These are phyloP conservation scores for Apodemia zela DNA, from an alignment of 2,888 invertebrate genomes.

Conservation along the genomic window DNA sequence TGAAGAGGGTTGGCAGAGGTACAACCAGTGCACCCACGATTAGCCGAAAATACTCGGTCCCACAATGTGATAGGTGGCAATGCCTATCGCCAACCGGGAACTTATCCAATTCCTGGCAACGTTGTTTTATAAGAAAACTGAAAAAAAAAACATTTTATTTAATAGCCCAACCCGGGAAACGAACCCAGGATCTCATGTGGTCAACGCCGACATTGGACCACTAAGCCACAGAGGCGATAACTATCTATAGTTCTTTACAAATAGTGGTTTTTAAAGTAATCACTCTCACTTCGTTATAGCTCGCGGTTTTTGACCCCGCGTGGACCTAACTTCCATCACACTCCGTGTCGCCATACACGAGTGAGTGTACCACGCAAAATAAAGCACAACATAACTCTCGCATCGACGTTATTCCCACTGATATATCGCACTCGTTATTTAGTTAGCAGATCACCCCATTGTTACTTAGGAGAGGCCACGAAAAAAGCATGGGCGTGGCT, in stretches of 20 bases:
- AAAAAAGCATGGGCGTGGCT: slow-evolving; percentile 78
- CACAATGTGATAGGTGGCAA: too few relatives aligned
- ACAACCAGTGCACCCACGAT: too few relatives aligned
- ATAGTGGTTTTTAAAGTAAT: neutral
- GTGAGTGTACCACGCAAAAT: slow-evolving; percentile 34
- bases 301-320: slow-evolving; percentile 2
- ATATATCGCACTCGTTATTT: slow-evolving; percentile 72
- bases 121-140: too few relatives aligned
- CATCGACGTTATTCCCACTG: slow-evolving; percentile 53
- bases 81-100: too few relatives aligned
- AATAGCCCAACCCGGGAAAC: too few relatives aligned
- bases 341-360: slow-evolving; percentile 26
- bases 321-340: slow-evolving; percentile 14
- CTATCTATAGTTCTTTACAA: neutral
- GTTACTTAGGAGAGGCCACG: slow-evolving; percentile 73
- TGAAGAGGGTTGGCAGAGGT: too few relatives aligned
- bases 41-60: too few relatives aligned
- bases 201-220: too few relatives aligned
- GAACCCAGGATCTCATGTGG: too few relatives aligned
- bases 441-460: slow-evolving; percentile 78
- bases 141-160: too few relatives aligned
- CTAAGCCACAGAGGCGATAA: too few relatives aligned
- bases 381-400: slow-evolving; percentile 39
- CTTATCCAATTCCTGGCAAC: too few relatives aligned
- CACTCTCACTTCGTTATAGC: neutral